These are phyloP conservation scores for Amphibalanus amphitrite DNA, from an alignment of 1,140 invertebrate genomes.

Conservation along the genomic window DNA sequence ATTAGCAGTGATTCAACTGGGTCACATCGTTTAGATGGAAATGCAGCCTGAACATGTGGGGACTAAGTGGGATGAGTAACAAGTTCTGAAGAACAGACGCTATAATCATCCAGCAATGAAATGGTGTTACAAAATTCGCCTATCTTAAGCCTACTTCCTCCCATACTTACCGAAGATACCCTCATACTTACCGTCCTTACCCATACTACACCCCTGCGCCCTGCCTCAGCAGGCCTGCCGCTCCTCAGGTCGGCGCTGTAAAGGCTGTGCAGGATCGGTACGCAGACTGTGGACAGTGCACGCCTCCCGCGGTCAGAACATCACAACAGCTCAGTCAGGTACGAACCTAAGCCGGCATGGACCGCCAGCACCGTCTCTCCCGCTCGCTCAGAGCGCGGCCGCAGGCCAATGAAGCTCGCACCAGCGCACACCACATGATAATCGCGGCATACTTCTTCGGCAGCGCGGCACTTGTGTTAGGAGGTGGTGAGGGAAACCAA, in stretches of 20 bases:
- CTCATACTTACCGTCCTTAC: neutral
- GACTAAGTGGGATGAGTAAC: too few relatives aligned
- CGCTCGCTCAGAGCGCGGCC: neutral
- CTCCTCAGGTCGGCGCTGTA: neutral
- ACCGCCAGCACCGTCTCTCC: neutral
- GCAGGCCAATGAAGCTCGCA: neutral
- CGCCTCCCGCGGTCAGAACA: neutral
- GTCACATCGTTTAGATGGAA: too few relatives aligned
- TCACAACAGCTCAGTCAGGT: neutral
- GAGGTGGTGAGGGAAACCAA: constrained; percentile 22
- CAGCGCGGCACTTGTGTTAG: neutral
- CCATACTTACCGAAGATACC: neutral
- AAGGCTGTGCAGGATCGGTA: neutral
- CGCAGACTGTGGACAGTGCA: neutral
- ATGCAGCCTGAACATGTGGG: too few relatives aligned
- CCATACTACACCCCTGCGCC: too few relatives aligned
- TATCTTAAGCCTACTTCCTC: too few relatives aligned
- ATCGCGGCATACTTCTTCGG: neutral
- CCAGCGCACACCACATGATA: neutral
- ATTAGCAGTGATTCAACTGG: too few relatives aligned
- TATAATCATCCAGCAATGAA: too few relatives aligned
- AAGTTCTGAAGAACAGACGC: too few relatives aligned
- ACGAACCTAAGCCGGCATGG: neutral
- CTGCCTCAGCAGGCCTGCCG: too few relatives aligned
- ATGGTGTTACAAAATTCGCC: too few relatives aligned